Evolutionary conservation across 2,888 invertebrate species (phyloP), one percentile per base, ranked within the genome.

Genomic region (Lasioglossum marginatum): DNA sequence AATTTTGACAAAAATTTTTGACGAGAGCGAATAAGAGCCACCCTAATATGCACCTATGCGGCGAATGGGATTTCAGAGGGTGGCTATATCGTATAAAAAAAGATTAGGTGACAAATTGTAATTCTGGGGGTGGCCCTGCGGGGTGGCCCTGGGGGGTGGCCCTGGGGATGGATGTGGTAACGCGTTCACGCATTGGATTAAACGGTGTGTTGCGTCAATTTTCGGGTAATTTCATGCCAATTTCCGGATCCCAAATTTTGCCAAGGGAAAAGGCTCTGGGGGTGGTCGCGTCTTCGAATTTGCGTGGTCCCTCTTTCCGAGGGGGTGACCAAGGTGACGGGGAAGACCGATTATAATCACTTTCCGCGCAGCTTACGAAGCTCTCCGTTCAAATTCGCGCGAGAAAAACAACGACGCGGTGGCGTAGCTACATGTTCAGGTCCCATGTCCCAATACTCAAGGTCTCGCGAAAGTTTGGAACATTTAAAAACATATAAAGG

Each of bases 161-260:
- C n/a, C n/a, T n/a, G 19, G 52, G 8, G 23, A 23, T n/a, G 57
- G 45, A 72, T 81, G 68, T 52, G 81, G 76, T 79, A 86, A 83
- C 82, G 82, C 82, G 84, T 89, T 88, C 85, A 83, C 71, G 87
- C 83, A 79, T 81, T 66, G 23, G 2, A 23, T 52, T 52, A 52
- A 79, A 60, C 84, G 82, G 85, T 77, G 82, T 81, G 89, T 87
- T 79, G 89, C 91, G 81, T 89, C 93, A 92, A 93, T 94, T 93
- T 93, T 92, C 92, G 88, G 84, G 92, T 93, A 94, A 94, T 94
- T 94, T 94, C 94, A 93, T 93, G 93, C 89, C 92, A 94, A 94
- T 94, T 94, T 94, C 93, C 94, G 91, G 91, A 92, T 92, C 89
- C 81, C 83, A 74, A 70, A 88, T 90, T 77, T 78, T 79, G 40